Evolutionary conservation across 2,888 invertebrate species (phyloP), one percentile per base, ranked within the genome.

Genomic region (Sarcophaga variegata): DNA sequence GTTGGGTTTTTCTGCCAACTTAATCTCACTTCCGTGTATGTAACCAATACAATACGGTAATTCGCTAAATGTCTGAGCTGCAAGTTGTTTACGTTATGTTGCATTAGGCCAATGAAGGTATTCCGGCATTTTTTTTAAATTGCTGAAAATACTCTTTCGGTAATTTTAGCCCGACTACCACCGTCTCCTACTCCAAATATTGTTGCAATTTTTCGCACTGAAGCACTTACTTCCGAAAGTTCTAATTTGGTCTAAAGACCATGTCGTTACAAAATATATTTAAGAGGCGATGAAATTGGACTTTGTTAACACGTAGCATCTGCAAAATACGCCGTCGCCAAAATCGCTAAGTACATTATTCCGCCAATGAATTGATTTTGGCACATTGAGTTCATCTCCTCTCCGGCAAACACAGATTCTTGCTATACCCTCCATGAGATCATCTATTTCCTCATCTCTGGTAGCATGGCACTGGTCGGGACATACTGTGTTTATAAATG

Each of bases 241-340:
- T 72, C 11, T 17, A 72, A 69, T n/a, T 69, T 69, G 11, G 14
- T 47, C 14, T 12, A 17, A 70, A 49, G 22, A 49, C 3, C 10
- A 66, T 66, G 6, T 66, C 69, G 10, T 69, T 69, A 11, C 47
- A 20, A 47, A 69, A 69, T 49, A 69, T 69, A 49, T 12, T 49
- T 49, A 69, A 14, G 20, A 69, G 69, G 47, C 49, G 22, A 22
- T n/a, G 2, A 14, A 69, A 69, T 69, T 69, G 69, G 49, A 4
- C 22, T 69, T 69, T 69, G 72, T 12, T 59, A 60, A 72, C 72
- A 60, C 72, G 72, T 27, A 72, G 70, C 70, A 59, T 72, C 25
- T 69, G 47, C 47, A 47, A 17, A 47, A 69, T 45, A 69, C 69
- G 64, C 14, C 64, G 25, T 25, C 25, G 25, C 3, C 25, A 25